These are phyloP conservation scores for Bombus consobrinus DNA, from an alignment of 1,140 invertebrate species.

Conservation along the genomic window DNA sequence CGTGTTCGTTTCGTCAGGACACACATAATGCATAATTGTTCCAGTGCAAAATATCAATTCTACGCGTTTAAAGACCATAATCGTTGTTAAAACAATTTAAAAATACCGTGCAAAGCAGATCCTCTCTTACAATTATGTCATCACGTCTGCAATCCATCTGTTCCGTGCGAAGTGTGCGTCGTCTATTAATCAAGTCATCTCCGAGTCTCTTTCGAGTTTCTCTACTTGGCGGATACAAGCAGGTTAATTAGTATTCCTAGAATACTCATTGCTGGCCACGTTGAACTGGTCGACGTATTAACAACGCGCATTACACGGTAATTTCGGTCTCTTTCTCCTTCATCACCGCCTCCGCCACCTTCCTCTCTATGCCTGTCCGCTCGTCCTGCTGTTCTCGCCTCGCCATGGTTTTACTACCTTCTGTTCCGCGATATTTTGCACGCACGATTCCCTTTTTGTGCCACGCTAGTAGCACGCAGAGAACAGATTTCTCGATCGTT, in stretches of 20 bases:
- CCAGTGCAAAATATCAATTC: neutral
- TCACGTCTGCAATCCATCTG: constrained; percentile 23
- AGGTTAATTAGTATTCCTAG: constrained; percentile 49
- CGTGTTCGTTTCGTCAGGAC: too few relatives aligned
- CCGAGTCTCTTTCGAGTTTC: constrained; percentile 22
- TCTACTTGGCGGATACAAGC: constrained; percentile 23
- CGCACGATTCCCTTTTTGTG: constrained; percentile 20
- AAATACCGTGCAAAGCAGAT: neutral
- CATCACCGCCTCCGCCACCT: neutral
- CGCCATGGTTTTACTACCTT: neutral
- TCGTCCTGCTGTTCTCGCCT: neutral
- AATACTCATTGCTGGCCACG: constrained; percentile 29
- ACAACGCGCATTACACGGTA: constrained; percentile 9
- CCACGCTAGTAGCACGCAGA: neutral
- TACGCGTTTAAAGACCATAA: too few relatives aligned
- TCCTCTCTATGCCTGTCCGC: neutral
- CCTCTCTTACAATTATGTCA: constrained; percentile 27
- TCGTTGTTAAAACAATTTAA: neutral
- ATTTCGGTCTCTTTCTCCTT: constrained; percentile 7
- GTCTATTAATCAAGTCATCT: constrained; percentile 47
- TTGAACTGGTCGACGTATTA: constrained; percentile 23
- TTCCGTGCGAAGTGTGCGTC: neutral
- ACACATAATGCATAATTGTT: neutral
- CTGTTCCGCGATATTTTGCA: neutral
- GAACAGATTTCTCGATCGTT: constrained; percentile 13